These are phyloP conservation scores for Peromyscus nudipes DNA, from an alignment of 2,797 vertebrate species.

Conservation along the genomic window DNA sequence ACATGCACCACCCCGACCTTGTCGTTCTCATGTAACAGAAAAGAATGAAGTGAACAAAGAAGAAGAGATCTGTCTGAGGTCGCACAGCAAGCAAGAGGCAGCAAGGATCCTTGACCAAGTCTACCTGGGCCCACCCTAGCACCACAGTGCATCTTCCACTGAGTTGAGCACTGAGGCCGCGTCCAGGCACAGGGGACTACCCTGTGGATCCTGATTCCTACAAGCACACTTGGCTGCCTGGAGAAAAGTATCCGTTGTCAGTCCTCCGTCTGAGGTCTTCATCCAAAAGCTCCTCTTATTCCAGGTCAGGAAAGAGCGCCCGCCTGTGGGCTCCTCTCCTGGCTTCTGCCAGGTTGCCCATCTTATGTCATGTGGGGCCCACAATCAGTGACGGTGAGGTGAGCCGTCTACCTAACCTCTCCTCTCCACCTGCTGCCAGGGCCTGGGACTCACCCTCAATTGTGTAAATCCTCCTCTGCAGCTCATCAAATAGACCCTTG, in stretches of 20 bases:
- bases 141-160: neutral
- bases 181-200: neutral
- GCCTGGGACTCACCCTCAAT: slow-evolving; percentile 89
- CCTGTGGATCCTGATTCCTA: neutral
- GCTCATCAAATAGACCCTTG: slow-evolving; percentile 84
- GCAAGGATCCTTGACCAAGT: neutral
- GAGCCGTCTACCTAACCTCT: neutral
- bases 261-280: neutral
- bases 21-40: neutral
- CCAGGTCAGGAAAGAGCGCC: neutral
- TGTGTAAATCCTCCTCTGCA: slow-evolving; percentile 90
- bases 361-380: neutral
- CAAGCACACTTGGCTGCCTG: neutral
- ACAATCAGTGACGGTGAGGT: neutral
- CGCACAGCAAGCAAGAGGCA: neutral
- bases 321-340: neutral
- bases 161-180: neutral
- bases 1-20: neutral
- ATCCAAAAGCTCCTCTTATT: neutral
- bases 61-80: neutral
- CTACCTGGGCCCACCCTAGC: neutral
- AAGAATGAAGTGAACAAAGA: neutral
- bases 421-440: neutral
- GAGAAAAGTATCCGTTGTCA: neutral
- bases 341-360: neutral